Evolutionary conservation across 2,113 vertebrate species (phyloP), one percentile per base, ranked within the genome.

Genomic region (Sula dactylatra): DNA sequence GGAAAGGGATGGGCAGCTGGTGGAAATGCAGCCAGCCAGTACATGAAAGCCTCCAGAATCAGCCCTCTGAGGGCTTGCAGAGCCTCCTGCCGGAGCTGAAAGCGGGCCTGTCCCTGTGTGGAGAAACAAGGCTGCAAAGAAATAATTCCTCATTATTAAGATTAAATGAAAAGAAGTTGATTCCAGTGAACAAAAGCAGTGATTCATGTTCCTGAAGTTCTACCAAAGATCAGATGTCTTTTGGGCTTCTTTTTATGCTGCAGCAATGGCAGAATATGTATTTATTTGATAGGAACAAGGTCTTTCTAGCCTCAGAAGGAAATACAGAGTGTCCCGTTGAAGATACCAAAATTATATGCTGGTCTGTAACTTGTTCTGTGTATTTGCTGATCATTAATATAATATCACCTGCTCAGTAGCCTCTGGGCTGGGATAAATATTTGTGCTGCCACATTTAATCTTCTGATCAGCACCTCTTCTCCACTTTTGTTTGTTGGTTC

Each of bases 51-150:
- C 19, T 72, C 82, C 4, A 7, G 61, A 40, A 69, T 36, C 29
- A 27, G 16, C 50, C 31, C 24, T 79, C 14, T 0, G 0, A 89
- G 72, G 25, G 29, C 0, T 0, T 13, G 12, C 2, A 0, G 40
- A 85, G 29, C 50, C 24, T 56, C 36, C 16, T 3, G 1, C 7
- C 27, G 4, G 66, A 77, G 31, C 38, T n/a, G 27, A 34, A 44
- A 78, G 32, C 19, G 49, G 62, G 59, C 22, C 31, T n/a, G 7
- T 58, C 26, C 17, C 32, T 34, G 10, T 4, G 19, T 40, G 52
- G 20, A 76, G 44, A 72, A 91, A 56, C 9, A 19, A 58, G 29
- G 11, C 22, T 61, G 25, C 38, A 79, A 66, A 91, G 19, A 87
- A 82, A 69, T 40, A 65, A 70, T 45, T 40, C 34, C 47, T 54